Conservation (phyloP, 2,797 vertebrate species). For the Eulemur coronatus region DNA sequence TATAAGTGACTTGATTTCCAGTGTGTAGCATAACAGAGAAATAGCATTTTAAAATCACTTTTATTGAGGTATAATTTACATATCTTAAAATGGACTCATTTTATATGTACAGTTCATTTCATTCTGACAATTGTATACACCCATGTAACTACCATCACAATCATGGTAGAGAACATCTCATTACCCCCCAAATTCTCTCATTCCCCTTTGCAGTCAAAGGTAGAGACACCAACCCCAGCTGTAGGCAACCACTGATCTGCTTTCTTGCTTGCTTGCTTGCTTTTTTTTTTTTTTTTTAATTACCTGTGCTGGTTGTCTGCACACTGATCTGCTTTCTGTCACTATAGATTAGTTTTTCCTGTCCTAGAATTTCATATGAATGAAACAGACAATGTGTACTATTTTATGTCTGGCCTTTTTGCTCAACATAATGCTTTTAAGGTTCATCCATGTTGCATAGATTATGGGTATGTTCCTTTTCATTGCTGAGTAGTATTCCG, state of each 20-base stretch:
- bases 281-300: too few species aligned
- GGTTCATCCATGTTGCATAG: neutral
- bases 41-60: neutral
- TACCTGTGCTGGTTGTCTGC: too few species aligned
- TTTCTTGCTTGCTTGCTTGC: too few species aligned
- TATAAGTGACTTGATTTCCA: conserved; percentile 34
- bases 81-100: conserved; percentile 19
- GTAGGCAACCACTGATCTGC: neutral
- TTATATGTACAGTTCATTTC: neutral
- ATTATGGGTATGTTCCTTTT: neutral
- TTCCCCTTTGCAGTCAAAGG: neutral
- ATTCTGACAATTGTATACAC: neutral
- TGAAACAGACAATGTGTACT: neutral
- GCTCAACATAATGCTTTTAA: neutral
- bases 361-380: neutral
- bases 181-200: neutral
- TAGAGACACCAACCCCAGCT: neutral
- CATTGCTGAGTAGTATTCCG: neutral
- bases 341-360: neutral
- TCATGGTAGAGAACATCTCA: neutral
- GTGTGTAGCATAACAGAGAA: conserved; percentile 21
- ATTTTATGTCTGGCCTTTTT: conserved; percentile 11
- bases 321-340: neutral
- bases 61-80: conserved; percentile 44
- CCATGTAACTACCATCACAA: neutral